These are phyloP conservation scores for Microhierax caerulescens DNA, from an alignment of 2,797 vertebrate genomes.

Conservation along the genomic window DNA sequence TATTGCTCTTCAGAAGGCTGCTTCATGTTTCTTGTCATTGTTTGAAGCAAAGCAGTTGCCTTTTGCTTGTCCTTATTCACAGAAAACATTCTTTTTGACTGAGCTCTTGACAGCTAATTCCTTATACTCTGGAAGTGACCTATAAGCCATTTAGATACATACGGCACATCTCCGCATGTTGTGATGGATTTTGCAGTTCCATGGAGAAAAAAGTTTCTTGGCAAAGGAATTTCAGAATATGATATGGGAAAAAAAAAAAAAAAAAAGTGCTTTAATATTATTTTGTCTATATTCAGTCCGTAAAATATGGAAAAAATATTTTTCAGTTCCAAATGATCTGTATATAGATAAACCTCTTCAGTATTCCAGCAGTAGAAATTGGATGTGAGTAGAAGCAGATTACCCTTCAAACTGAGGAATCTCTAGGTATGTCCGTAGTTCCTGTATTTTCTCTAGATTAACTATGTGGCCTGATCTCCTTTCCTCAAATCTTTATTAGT, in stretches of 20 bases:
- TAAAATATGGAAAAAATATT: neutral
- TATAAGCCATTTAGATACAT: neutral
- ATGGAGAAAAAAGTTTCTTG: neutral
- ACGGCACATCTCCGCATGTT: neutral
- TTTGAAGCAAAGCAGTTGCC: neutral
- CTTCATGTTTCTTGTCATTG: neutral
- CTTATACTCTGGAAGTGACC: neutral
- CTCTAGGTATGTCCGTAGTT: neutral
- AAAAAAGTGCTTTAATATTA: neutral
- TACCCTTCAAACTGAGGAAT: neutral
- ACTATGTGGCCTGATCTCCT: neutral
- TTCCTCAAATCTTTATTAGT: neutral
- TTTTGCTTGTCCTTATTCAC: neutral
- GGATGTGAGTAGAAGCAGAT: neutral
- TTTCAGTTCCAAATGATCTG: neutral
- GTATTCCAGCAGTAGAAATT: neutral
- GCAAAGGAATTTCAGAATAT: neutral
- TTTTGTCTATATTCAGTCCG: neutral
- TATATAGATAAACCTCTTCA: neutral
- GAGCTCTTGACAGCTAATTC: neutral
- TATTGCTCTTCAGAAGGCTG: neutral
- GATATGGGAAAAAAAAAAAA: neutral
- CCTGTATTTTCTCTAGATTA: neutral
- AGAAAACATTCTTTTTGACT: neutral
- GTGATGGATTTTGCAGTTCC: neutral